phyloP scores from a whole-genome alignment of 2,797 vertebrate species.

The Coregonus suidteri region DNA sequence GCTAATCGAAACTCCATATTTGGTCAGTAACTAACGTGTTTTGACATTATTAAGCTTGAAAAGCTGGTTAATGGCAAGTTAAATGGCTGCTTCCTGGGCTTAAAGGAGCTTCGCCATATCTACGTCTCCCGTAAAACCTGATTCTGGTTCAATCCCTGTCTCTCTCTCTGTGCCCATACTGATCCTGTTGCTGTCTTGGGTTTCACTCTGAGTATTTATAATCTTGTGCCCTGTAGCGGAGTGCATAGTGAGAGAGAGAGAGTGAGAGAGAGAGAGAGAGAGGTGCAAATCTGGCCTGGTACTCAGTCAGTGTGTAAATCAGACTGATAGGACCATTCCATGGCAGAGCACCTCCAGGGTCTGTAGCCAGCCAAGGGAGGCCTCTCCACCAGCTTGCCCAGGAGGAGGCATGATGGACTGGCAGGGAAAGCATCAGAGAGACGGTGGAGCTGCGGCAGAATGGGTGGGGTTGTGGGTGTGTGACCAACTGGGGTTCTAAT shows the following conservation, averaged over 20 bases:
- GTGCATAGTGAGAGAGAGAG: background rate
- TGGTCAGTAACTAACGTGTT: too few species aligned
- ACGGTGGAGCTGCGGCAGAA: background rate
- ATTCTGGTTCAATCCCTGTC: background rate
- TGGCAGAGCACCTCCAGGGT: background rate
- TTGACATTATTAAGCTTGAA: too few species aligned
- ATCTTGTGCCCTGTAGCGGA: background rate
- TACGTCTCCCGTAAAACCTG: too few species aligned
- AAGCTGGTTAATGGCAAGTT: too few species aligned
- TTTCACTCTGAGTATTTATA: background rate
- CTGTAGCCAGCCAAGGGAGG: background rate
- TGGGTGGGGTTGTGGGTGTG: background rate
- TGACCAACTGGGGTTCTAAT: background rate
- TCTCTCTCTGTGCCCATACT: background rate
- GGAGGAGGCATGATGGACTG: background rate
- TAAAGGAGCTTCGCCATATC: too few species aligned
- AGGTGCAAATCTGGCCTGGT: background rate
- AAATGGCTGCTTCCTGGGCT: too few species aligned
- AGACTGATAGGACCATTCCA: background rate
- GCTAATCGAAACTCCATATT: too few species aligned
- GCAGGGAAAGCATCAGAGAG: background rate
- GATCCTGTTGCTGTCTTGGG: background rate
- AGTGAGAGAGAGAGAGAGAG: background rate
- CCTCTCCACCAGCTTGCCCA: background rate
- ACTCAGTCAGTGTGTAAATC: background rate